Conservation (phyloP, 2,888 invertebrate species). For the Tipula confusa region DNA sequence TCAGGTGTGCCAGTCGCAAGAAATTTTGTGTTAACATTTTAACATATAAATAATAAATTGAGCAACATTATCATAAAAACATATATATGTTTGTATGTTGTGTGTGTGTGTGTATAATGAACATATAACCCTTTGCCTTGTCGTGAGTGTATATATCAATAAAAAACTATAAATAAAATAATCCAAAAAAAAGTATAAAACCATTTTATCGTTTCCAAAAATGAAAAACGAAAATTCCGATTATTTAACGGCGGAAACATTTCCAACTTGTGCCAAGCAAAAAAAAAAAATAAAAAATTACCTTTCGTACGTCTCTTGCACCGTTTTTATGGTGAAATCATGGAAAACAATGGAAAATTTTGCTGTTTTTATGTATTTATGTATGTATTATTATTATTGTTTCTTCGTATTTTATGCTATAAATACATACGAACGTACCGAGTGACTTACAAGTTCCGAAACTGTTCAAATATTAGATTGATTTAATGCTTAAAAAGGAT, state of each 20-base stretch:
- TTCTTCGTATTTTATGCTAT: not conserved
- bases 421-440: not conserved
- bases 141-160: not conserved
- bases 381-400: not conserved
- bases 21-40: no score
- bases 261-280: not conserved
- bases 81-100: not conserved
- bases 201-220: not conserved
- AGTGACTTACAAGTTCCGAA: no score
- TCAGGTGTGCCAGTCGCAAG: no score
- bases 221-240: not conserved
- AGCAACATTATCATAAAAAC: not conserved
- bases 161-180: not conserved
- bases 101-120: not conserved
- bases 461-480: no score
- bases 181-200: not conserved
- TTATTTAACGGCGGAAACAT: not conserved
- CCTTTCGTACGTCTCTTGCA: not conserved
- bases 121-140: not conserved
- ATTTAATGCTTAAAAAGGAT: no score
- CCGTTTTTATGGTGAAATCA: not conserved
- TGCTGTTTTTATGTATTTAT: not conserved
- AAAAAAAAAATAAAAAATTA: not conserved
- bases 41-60: not conserved
- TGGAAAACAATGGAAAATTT: constrained; percentile 9